Percentiles rank a stretch among this genome's conserved stretches.
These are phyloP conservation scores for Xiphophorus maculatus DNA, from an alignment of 2,113 vertebrate species.

Conservation along the genomic window DNA sequence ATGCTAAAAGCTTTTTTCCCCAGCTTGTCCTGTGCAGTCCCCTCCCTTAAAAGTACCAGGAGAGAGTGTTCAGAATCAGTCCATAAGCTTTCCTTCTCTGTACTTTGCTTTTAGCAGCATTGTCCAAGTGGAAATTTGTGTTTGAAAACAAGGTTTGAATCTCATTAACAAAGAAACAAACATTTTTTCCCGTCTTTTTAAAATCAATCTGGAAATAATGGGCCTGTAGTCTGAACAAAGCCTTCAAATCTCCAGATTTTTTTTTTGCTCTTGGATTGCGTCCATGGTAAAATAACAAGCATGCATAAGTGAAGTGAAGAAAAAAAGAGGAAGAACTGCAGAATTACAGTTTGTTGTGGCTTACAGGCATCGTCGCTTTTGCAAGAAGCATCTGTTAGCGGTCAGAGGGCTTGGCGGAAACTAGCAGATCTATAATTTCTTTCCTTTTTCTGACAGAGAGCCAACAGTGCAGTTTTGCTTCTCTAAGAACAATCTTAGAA, in stretches of 20 bases:
- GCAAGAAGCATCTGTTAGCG: slow-evolving; percentile 10
- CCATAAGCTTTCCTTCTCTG: not conserved
- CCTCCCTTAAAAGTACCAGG: not conserved
- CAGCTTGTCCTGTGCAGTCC: too few relatives aligned
- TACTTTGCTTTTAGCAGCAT: not conserved
- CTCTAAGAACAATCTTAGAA: slow-evolving; percentile 1
- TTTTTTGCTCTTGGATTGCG: not conserved
- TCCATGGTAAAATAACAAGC: not conserved
- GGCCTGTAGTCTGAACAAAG: not conserved
- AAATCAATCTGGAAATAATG: not conserved
- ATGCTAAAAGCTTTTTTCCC: not conserved
- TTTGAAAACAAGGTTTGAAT: not conserved
- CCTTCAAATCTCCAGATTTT: not conserved
- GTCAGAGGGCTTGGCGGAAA: slow-evolving; percentile 11
- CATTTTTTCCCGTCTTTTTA: not conserved
- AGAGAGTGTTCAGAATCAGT: too few relatives aligned
- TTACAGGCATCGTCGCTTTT: slow-evolving; percentile 5
- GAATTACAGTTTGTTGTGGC: slow-evolving; percentile 3
- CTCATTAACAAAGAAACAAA: too few relatives aligned
- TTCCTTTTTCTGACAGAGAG: slow-evolving; percentile 4
- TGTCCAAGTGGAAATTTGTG: not conserved
- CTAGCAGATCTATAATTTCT: slow-evolving; percentile 6
- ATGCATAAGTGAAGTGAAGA: not conserved
- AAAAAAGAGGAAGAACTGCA: not conserved
- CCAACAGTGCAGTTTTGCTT: slow-evolving; percentile 14